Evolutionary conservation across 37 sponge, comb jelly and placozoan species (phyloP).

Genomic region (Aphrocallistes beatrix): DNA sequence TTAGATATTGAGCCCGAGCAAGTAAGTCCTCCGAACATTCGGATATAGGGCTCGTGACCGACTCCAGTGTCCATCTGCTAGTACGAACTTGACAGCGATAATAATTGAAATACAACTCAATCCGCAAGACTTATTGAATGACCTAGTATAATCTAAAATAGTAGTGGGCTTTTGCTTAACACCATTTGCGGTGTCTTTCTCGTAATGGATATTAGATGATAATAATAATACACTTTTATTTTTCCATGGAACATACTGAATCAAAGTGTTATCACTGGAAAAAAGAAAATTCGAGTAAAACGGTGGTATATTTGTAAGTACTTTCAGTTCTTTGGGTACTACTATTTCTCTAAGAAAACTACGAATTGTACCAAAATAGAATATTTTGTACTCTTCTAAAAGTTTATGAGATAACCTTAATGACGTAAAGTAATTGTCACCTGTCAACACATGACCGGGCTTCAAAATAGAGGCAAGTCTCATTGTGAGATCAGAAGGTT

Average conservation of each 20-base stretch:
- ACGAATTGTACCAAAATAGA: not conserved
- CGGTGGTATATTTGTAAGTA: not conserved
- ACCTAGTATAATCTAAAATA: not conserved
- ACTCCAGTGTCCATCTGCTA: too few species aligned
- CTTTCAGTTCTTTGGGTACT: not conserved
- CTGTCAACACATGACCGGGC: not conserved
- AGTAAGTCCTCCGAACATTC: too few species aligned
- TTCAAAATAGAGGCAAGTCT: not conserved
- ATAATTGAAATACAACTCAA: too few species aligned
- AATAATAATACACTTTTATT: not conserved
- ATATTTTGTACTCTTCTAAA: not conserved
- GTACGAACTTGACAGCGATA: too few species aligned
- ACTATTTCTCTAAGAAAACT: not conserved
- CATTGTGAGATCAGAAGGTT: not conserved
- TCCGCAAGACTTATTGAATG: not conserved
- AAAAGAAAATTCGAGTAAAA: not conserved
- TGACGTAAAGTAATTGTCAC: conserved; percentile 2
- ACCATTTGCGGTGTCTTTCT: not conserved
- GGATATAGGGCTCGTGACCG: too few species aligned
- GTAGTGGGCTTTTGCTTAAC: not conserved
- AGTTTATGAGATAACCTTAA: not conserved
- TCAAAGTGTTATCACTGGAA: not conserved
- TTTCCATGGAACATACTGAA: not conserved
- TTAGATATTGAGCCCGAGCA: too few species aligned
- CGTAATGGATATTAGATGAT: not conserved